phyloP scores from a whole-genome alignment of 2,797 vertebrate genomes.

The Cryptoprocta ferox region DNA sequence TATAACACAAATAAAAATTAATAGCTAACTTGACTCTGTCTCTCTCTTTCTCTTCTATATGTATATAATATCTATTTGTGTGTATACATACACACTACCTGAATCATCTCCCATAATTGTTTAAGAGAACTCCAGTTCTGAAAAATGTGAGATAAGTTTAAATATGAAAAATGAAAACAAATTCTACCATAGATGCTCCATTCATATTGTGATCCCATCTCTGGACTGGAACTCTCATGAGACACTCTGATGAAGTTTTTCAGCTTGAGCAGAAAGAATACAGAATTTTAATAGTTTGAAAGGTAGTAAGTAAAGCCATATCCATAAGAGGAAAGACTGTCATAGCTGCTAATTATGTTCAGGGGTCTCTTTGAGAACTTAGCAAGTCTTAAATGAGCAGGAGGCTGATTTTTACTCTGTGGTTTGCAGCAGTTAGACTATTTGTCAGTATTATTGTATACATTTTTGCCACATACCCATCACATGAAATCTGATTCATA shows the following conservation, averaged over 20 bases:
- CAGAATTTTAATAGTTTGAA: constrained; percentile 30
- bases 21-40: not conserved
- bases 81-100: not conserved
- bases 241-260: not conserved
- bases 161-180: not conserved
- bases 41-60: not conserved
- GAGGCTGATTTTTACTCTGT: not conserved
- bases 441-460: not conserved
- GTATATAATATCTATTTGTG: not conserved
- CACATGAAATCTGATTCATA: constrained; percentile 15
- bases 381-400: not conserved
- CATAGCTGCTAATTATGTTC: not conserved
- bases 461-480: not conserved
- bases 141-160: constrained; percentile 48
- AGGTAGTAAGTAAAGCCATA: not conserved
- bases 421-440: not conserved
- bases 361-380: constrained; percentile 1
- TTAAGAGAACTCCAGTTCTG: constrained; percentile 5
- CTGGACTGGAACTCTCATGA: not conserved
- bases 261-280: constrained; percentile 1
- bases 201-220: not conserved
- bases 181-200: not conserved
- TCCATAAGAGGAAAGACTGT: not conserved
- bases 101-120: not conserved
- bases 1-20: constrained; percentile 39